Conservation (phyloP, 2,113 vertebrate species). For the Phainopepla nitens region DNA sequence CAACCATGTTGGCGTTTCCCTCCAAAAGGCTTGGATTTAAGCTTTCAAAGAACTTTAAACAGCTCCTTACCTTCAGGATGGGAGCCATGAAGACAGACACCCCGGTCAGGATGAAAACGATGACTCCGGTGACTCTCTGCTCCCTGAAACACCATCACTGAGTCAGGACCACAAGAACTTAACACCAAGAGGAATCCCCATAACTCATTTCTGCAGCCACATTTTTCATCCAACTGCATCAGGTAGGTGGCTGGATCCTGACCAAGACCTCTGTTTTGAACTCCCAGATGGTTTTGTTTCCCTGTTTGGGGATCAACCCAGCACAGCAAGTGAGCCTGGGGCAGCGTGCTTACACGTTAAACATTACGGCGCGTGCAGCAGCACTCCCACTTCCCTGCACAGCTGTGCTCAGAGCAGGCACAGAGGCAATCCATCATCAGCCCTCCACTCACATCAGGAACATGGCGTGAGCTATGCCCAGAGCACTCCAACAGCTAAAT, state of each 20-base stretch:
- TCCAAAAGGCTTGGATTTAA: neutral
- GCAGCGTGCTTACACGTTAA: neutral
- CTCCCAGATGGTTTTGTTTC: neutral
- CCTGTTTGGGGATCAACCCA: neutral
- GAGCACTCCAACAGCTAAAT: neutral
- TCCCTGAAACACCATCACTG: conserved; percentile 81
- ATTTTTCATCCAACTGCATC: neutral
- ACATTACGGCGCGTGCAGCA: neutral
- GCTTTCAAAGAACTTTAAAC: neutral
- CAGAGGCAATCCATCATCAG: neutral
- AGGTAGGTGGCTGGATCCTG: neutral
- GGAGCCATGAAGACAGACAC: conserved; percentile 98
- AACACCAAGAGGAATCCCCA: neutral
- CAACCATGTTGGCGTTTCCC: neutral
- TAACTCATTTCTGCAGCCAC: neutral
- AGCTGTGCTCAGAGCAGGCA: neutral
- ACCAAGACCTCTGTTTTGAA: neutral
- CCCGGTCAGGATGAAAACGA: conserved; percentile 94
- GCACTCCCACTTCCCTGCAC: neutral
- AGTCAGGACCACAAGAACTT: neutral
- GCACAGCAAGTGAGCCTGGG: neutral
- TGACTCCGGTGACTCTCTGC: conserved; percentile 90
- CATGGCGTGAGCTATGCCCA: neutral
- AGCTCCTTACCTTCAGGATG: conserved; percentile 89
- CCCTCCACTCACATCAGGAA: neutral